These are phyloP conservation scores for Melanotaenia trifasciata DNA, from an alignment of 2,797 vertebrate species.

Conservation along the genomic window DNA sequence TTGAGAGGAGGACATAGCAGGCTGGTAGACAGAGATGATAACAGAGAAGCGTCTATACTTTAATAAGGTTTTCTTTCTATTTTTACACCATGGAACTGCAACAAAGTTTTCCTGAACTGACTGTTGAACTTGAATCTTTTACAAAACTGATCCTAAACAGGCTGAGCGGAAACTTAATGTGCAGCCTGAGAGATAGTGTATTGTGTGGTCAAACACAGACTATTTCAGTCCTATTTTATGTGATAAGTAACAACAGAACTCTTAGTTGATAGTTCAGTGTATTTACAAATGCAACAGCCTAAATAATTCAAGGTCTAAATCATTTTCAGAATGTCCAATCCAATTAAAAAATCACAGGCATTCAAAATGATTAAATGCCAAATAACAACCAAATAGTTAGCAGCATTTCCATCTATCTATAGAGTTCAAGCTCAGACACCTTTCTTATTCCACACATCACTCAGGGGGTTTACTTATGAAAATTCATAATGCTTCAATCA, in stretches of 20 bases:
- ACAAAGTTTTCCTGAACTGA: background rate
- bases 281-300: background rate
- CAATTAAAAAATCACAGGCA: background rate
- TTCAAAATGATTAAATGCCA: too few relatives aligned
- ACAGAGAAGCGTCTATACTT: too few relatives aligned
- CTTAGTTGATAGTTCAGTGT: background rate
- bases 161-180: conserved; percentile 2
- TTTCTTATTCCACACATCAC: background rate
- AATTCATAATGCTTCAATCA: conserved; percentile 1
- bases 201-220: background rate
- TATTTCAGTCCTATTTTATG: conserved; percentile 1
- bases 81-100: background rate
- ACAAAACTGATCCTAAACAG: conserved; percentile 8
- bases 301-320: conserved; percentile 7
- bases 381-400: background rate
- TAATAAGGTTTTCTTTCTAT: too few relatives aligned
- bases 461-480: background rate
- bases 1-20: too few relatives aligned
- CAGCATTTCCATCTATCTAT: background rate
- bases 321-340: background rate
- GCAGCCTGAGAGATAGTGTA: background rate
- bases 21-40: too few relatives aligned
- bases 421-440: background rate
- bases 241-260: conserved; percentile 4
- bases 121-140: background rate